Evolutionary conservation across 92 coral and sea anemone genomes (phyloP), one percentile per base, ranked within the genome.

Genomic region (Metridium senile): DNA sequence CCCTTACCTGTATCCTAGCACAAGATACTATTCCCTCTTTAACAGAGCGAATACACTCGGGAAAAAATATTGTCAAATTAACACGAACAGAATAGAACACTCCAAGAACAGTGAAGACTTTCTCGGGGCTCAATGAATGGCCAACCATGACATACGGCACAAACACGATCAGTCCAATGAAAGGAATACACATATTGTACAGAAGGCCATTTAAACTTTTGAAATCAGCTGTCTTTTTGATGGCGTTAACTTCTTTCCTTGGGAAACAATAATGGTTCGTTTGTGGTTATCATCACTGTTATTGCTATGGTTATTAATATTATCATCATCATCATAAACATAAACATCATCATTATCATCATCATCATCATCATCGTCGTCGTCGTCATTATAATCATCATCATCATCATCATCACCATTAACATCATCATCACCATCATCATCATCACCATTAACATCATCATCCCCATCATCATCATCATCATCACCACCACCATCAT

Each of bases 41-140:
- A 6, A 90, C 45, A 62, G 79, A 71, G 86, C 91, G 89, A 46
- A 95, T 76, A 57, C 85, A 90, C 54, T 65, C 59, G n/a, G 92
- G 92, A 65, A 95, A 66, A 62, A 95, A 92, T 56, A 82, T 54
- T 1, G 97, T 87, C 80, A 95, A 66, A 25, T 72, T 19, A 23
- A 82, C 71, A n/a, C 93, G 75, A 20, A 83, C 78, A 1, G 96
- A 72, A 70, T 78, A 68, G 45, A 95, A 88, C 51, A 95, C 69
- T 30, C 97, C 99, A 56, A 95, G 23, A 17, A 95, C 99, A 10
- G 95, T 90, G 81, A 89, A 92, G 68, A 95, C 96, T 76, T 81
- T 85, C 81, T 88, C 88, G 0, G 99, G 78, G 0, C 81, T 92
- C 11, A 95, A 78, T 8, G 83, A 66, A 26, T 92, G 72, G 1